These are phyloP conservation scores for Pandemis cinnamomeana DNA, from an alignment of 2,888 invertebrate genomes.

Conservation along the genomic window DNA sequence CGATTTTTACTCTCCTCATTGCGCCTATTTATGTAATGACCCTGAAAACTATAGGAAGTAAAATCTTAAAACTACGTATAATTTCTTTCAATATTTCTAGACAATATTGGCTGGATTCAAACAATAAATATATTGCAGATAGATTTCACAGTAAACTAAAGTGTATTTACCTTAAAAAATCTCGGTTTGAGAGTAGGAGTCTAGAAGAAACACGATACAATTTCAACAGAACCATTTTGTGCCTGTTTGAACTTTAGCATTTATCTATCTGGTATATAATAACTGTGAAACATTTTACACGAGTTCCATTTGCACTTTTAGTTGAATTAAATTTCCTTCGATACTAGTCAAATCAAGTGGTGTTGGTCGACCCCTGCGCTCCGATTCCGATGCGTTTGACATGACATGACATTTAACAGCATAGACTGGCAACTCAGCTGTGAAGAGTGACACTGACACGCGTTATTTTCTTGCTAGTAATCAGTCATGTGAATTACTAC, in stretches of 20 bases:
- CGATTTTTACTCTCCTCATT: constrained; percentile 51
- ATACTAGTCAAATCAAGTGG: neutral
- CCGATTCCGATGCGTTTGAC: too few species aligned
- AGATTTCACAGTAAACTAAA: constrained; percentile 11
- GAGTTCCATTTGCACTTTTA: constrained; percentile 33
- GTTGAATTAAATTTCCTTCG: neutral
- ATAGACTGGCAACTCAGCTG: too few species aligned
- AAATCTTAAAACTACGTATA: constrained; percentile 18
- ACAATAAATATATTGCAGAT: neutral
- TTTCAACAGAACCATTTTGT: constrained; percentile 62
- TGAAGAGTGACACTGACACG: too few species aligned
- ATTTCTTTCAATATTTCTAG: neutral
- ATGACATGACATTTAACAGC: too few species aligned
- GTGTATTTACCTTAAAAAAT: constrained; percentile 55
- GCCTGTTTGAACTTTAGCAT: constrained; percentile 1
- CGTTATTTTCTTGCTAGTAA: too few species aligned
- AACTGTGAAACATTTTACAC: constrained; percentile 42
- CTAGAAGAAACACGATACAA: constrained; percentile 50
- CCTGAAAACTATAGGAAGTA: constrained; percentile 76
- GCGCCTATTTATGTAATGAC: constrained; percentile 79
- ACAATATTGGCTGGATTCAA: neutral
- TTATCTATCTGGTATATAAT: constrained; percentile 37
- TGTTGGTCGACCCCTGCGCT: neutral
- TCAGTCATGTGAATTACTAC: too few species aligned
- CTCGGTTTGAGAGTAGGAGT: constrained; percentile 52